Percentiles rank a stretch among this genome's conserved stretches.
These are phyloP conservation scores for Petrocephalus schoutedeni DNA, from an alignment of 2,797 vertebrate genomes.

Conservation along the genomic window DNA sequence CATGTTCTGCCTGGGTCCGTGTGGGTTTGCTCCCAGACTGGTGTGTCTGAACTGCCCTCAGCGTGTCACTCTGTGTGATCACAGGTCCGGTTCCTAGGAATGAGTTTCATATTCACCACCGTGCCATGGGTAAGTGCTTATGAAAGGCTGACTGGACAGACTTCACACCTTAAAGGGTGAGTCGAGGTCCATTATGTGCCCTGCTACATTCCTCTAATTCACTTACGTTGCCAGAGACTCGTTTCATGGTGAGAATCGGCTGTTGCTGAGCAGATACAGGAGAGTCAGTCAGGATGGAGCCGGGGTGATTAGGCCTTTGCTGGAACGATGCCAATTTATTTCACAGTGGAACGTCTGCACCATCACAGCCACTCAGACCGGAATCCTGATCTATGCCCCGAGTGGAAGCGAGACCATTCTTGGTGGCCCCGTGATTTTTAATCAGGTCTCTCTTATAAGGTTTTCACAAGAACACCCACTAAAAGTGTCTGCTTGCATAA, in stretches of 20 bases:
- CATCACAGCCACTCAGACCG: not conserved
- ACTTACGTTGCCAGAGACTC: not conserved
- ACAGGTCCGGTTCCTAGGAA: not conserved
- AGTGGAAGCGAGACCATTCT: not conserved
- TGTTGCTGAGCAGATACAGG: not conserved
- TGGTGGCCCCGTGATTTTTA: not conserved
- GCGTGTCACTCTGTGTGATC: not conserved
- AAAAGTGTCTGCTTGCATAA: not conserved
- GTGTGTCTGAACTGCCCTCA: not conserved
- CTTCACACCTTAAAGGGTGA: not conserved
- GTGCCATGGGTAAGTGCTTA: not conserved
- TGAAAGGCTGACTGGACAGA: not conserved
- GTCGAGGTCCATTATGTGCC: not conserved
- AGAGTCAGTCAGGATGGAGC: not conserved
- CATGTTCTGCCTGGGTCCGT: not conserved
- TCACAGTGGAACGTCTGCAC: not conserved
- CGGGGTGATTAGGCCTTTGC: not conserved
- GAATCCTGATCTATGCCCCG: not conserved
- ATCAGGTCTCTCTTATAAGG: not conserved
- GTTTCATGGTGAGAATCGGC: not conserved
- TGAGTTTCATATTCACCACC: not conserved
- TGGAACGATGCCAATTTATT: not conserved
- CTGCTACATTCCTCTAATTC: not conserved
- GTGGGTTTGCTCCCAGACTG: not conserved
- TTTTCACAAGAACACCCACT: not conserved